phyloP scores from a whole-genome alignment of 2,797 vertebrate genomes.

The Acanthopagrus latus region DNA sequence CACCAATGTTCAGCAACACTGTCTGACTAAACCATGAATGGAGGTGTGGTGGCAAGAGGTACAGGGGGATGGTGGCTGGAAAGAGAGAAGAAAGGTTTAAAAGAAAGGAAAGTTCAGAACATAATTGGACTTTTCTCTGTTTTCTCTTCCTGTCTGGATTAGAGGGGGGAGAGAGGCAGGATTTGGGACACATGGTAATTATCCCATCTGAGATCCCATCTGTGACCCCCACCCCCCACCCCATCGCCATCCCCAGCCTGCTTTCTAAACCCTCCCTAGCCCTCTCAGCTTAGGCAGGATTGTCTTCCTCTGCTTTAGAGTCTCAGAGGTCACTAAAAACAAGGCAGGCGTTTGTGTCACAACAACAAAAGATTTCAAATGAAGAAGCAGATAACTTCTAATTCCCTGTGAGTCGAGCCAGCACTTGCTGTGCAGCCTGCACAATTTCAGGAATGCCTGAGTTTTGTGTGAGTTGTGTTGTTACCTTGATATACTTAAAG shows the following conservation, averaged over 20 bases:
- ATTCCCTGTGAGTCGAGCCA: constrained; percentile 41
- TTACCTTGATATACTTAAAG: background rate
- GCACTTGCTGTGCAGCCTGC: constrained; percentile 43
- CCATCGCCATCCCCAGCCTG: constrained; percentile 35
- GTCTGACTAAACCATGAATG: background rate
- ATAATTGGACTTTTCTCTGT: constrained; percentile 65
- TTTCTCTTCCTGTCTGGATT: constrained; percentile 63
- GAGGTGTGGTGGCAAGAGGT: background rate
- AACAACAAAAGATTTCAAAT: constrained; percentile 70
- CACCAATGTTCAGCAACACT: no score
- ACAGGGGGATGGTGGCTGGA: background rate
- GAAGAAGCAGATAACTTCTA: constrained; percentile 47
- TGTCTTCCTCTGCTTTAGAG: constrained; percentile 62
- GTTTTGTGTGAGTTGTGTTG: constrained; percentile 1
- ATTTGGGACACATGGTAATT: constrained; percentile 73
- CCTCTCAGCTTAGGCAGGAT: constrained; percentile 66
- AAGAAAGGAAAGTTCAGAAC: constrained; percentile 39
- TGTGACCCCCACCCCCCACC: constrained; percentile 25
- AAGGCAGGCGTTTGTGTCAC: constrained; percentile 60
- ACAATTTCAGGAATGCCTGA: constrained; percentile 30
- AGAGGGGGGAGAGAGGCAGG: constrained; percentile 59
- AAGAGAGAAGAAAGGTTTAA: constrained; percentile 21
- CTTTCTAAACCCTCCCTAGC: constrained; percentile 61
- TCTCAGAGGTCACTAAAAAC: constrained; percentile 63
- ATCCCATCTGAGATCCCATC: constrained; percentile 68